phyloP scores from a whole-genome alignment of 2,113 vertebrate genomes.

The Trichomycterus rosablanca region DNA sequence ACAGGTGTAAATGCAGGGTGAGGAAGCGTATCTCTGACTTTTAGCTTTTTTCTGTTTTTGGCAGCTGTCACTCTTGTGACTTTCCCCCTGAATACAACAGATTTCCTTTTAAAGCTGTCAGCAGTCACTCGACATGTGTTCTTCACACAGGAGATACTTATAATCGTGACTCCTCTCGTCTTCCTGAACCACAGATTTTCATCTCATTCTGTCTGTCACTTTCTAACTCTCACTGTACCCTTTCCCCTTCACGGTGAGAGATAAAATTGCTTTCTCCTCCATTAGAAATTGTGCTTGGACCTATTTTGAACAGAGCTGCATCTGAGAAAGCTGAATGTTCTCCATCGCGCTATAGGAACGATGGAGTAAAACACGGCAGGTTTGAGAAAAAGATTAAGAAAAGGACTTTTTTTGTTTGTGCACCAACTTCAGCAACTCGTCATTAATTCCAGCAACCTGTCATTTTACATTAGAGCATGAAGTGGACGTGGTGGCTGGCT shows the following conservation, averaged over 20 bases:
- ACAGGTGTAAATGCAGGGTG: no score
- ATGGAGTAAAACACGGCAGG: constrained; percentile 6
- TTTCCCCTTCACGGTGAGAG: constrained; percentile 50
- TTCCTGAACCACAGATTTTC: constrained; percentile 37
- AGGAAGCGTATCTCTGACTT: no score
- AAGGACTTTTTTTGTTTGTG: constrained; percentile 36
- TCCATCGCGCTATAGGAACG: constrained; percentile 41
- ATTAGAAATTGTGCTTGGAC: constrained; percentile 56
- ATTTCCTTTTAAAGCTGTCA: constrained; percentile 61
- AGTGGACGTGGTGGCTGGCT: constrained; percentile 50
- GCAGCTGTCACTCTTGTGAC: constrained; percentile 54
- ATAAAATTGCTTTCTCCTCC: constrained; percentile 69
- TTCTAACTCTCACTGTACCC: constrained; percentile 32
- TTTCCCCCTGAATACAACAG: constrained; percentile 55
- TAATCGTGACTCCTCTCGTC: constrained; percentile 59
- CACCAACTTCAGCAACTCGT: constrained; percentile 58
- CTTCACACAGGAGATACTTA: constrained; percentile 56
- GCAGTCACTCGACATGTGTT: constrained; percentile 49
- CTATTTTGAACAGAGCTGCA: constrained; percentile 46
- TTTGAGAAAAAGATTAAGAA: constrained; percentile 30
- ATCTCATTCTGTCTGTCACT: constrained; percentile 51
- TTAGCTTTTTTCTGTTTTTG: constrained; percentile 35
- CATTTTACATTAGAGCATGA: constrained; percentile 71
- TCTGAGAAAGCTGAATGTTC: no score
- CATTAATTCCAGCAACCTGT: constrained; percentile 68